Evolutionary conservation across 2,113 vertebrate genomes (phyloP), one percentile per base, ranked within the genome.

Genomic region (Ophiodon elongatus): DNA sequence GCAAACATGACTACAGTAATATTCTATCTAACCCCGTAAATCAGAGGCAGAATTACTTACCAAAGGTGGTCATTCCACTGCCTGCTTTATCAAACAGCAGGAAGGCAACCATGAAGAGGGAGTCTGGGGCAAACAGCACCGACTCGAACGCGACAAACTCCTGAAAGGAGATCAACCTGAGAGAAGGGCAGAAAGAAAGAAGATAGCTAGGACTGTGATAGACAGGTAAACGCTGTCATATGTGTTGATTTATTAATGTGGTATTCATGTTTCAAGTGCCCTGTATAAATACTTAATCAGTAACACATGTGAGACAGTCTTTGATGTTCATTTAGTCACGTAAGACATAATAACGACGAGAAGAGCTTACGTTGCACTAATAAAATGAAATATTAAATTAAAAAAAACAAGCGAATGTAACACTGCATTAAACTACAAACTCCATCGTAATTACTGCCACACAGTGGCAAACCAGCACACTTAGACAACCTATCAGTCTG

Each of bases 1-100:
- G 47, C 21, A 27, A 65, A 69, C 27, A 5, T 50, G 47, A 70
- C 57, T 39, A 4, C 13, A 10, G 17, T 39, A 57, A 67, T 10
- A 25, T 37, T 73, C 27, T 29, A 56, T 75, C 54, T 31, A 57
- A 73, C 67, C 35, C 43, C 21, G 2, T 71, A 33, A 79, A 78
- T 84, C 64, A 47, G 65, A 67, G 14, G 65, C 29, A 50, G 78
- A 66, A 8, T 39, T 54, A 84, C 95, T 96, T 96, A 97, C 97
- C 96, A 83, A 97, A 97, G 82, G 94, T 96, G 78, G 97, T 94
- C 94, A 96, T 93, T 93, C 96, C 96, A 86, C 94, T 96, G 74
- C 96, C 96, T 25, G 96, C 93, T 93, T 97, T 97, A 94, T 98
- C 96, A 85, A 97, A 97, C 39, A 97, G 95, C 86, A 97, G 96